phyloP scores from a whole-genome alignment of 2,888 invertebrate genomes.

The Lydus trimaculatus region DNA sequence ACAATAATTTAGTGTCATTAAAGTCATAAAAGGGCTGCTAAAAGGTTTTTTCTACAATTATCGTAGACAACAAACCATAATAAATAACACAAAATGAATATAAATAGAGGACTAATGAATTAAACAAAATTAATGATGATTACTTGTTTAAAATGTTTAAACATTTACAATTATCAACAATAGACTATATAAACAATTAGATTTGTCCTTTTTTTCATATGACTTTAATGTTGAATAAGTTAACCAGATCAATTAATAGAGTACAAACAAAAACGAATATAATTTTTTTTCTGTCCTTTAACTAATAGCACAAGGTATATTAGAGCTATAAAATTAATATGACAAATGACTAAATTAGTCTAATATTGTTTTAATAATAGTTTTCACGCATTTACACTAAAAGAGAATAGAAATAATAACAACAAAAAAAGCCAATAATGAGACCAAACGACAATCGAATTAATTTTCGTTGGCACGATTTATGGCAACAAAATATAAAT shows the following conservation, averaged over 20 bases:
- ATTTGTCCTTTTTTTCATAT: conserved; percentile 1
- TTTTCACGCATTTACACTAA: conserved; percentile 37
- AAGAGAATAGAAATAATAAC: background rate
- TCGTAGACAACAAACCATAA: conserved; percentile 46
- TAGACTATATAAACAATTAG: conserved; percentile 13
- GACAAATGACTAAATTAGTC: conserved; percentile 54
- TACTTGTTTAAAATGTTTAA: conserved; percentile 22
- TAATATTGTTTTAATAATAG: conserved; percentile 53
- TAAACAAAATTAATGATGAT: conserved; percentile 28
- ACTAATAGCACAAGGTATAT: conserved; percentile 2
- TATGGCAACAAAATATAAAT: conserved; percentile 38
- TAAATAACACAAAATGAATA: background rate
- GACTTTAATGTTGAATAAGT: conserved; percentile 16
- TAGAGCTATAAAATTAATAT: conserved; percentile 34
- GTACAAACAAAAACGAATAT: conserved; percentile 13
- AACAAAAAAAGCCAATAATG: conserved; percentile 35
- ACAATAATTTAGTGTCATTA: conserved; percentile 39
- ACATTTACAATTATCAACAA: conserved; percentile 1
- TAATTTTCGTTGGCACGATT: conserved; percentile 44
- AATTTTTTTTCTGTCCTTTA: background rate
- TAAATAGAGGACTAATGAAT: conserved; percentile 16
- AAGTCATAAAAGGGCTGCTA: conserved; percentile 49
- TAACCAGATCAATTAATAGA: conserved; percentile 14
- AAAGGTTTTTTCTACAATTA: conserved; percentile 49
- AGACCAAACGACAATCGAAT: conserved; percentile 47